Conservation (phyloP, 2,797 vertebrate genomes). For the Anabacerthia variegaticeps region DNA sequence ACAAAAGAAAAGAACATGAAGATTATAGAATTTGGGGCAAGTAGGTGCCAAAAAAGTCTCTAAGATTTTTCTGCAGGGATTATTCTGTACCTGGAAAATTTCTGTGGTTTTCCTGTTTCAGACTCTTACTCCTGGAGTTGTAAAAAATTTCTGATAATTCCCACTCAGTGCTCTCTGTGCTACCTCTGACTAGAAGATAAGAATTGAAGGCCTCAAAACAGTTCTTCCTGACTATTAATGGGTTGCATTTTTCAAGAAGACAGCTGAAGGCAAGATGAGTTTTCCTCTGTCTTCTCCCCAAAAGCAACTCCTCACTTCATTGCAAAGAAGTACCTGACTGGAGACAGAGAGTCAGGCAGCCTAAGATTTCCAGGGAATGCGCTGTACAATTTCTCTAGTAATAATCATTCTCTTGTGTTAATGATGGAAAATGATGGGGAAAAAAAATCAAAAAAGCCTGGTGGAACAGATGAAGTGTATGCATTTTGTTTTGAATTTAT, state of each 20-base stretch:
- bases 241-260: background rate
- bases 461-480: background rate
- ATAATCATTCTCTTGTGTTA: background rate
- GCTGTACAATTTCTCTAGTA: background rate
- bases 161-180: background rate
- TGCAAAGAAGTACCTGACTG: background rate
- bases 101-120: background rate
- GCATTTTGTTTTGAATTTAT: background rate
- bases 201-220: background rate
- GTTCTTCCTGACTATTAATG: background rate
- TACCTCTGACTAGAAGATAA: background rate
- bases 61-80: background rate
- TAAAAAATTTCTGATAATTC: background rate
- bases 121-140: background rate
- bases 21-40: background rate
- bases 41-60: background rate
- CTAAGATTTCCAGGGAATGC: background rate
- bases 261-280: background rate
- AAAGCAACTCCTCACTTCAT: background rate
- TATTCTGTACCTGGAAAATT: background rate
- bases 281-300: background rate
- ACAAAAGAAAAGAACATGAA: background rate
- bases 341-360: background rate
- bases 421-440: accelerated
- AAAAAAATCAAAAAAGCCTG: background rate